Base-by-base conservation (phyloP, 1,140 invertebrate genomes). In the Helicoverpa zea region DNA sequence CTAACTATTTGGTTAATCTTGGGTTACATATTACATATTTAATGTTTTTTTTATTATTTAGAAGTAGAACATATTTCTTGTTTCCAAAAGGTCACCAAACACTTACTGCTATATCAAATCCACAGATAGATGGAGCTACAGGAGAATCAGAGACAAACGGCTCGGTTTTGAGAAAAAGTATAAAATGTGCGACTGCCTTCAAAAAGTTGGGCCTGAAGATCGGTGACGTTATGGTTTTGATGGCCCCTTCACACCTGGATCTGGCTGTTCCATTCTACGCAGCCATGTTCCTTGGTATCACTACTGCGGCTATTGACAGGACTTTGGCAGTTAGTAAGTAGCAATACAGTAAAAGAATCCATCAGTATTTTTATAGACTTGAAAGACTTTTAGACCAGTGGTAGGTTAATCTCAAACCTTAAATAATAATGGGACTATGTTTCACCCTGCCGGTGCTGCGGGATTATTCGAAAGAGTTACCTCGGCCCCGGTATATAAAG, bases 51-150 rank as follows among this genome's bases (percentile, higher is more conserved):
- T n/a, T n/a, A n/a, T n/a, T n/a, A n/a, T n/a, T n/a, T n/a, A n/a
- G n/a, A n/a, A n/a, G n/a, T n/a, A n/a, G n/a, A n/a, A n/a, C n/a
- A n/a, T n/a, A n/a, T n/a, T n/a, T n/a, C n/a, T n/a, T n/a, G n/a
- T n/a, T n/a, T n/a, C n/a, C n/a, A n/a, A n/a, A n/a, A n/a, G n/a
- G n/a, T n/a, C n/a, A n/a, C n/a, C n/a, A n/a, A n/a, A n/a, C n/a
- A n/a, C n/a, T n/a, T n/a, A n/a, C n/a, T n/a, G n/a, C n/a, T n/a
- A n/a, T n/a, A n/a, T n/a, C 13, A 3, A 30, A 30, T 30, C 13
- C 3, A 30, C 54, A 96, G 96, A 91, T 96, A 0, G 94, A 96
- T 72, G 92, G 87, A 16, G 84, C 82, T 0, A 95, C 94, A 0
- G 91, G 91, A 0, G 83, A 92, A 54, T 80, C 90, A 43, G 93